A percentile compares a stretch with the other conserved stretches of the same genome.
Conservation (phyloP, 2,888 invertebrate genomes). For the Mayetiola destructor region DNA sequence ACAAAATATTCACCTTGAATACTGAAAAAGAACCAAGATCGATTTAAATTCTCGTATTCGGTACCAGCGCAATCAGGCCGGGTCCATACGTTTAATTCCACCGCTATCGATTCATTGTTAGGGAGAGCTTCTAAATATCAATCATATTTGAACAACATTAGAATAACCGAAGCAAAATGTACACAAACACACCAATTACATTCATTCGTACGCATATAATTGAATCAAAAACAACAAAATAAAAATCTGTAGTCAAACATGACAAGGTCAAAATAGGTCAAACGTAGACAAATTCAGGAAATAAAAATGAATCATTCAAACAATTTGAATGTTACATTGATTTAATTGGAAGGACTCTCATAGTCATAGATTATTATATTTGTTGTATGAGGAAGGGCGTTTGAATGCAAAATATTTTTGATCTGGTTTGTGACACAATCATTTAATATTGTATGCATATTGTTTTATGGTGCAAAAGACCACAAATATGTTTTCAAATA, state of each 20-base stretch:
- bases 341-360: too few relatives aligned
- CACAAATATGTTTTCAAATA: not conserved
- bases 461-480: not conserved
- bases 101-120: slow-evolving; percentile 30
- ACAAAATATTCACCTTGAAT: slow-evolving; percentile 39
- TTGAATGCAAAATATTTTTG: too few relatives aligned
- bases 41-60: slow-evolving; percentile 73
- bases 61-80: slow-evolving; percentile 78
- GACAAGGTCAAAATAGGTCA: slow-evolving; percentile 14
- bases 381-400: too few relatives aligned
- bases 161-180: not conserved
- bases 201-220: not conserved
- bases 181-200: not conserved
- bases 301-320: not conserved
- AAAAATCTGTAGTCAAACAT: too few relatives aligned
- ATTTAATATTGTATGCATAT: not conserved
- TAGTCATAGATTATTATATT: too few relatives aligned
- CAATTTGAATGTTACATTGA: not conserved
- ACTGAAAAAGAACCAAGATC: slow-evolving; percentile 89
- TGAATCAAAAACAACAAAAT: not conserved
- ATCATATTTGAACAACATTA: not conserved
- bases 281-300: not conserved
- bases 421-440: too few relatives aligned
- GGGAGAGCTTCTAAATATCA: slow-evolving; percentile 4
- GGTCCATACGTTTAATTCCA: slow-evolving; percentile 83